A percentile compares a stretch with the other conserved stretches of the same genome.
Conservation (phyloP, 2,888 invertebrate species). For the Parochlus steinenii region DNA sequence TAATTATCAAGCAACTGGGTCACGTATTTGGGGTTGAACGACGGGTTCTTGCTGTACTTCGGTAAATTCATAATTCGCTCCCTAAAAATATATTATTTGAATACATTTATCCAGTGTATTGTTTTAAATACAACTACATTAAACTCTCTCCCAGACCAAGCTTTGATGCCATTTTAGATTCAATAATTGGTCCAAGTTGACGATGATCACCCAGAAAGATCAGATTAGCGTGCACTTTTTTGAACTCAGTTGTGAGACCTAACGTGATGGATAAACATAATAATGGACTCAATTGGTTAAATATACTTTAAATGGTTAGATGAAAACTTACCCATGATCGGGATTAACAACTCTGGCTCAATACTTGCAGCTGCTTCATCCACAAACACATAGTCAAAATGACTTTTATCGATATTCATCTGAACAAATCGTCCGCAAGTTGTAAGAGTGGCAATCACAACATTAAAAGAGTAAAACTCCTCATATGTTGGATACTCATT, state of each 20-base stretch:
- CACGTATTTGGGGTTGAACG: slow-evolving; percentile 40
- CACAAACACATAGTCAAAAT: slow-evolving; percentile 50
- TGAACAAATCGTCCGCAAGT: slow-evolving; percentile 30
- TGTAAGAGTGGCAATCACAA: slow-evolving; percentile 47
- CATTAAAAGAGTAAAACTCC: slow-evolving; percentile 34
- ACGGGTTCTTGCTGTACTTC: slow-evolving; percentile 24
- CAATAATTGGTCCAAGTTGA: slow-evolving; percentile 49
- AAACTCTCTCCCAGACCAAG: slow-evolving; percentile 33
- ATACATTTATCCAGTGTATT: too few species aligned
- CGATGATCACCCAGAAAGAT: slow-evolving; percentile 44
- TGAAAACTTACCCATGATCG: slow-evolving; percentile 27
- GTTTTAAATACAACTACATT: too few species aligned
- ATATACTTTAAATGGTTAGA: neutral
- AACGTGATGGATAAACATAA: too few species aligned
- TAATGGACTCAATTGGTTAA: neutral
- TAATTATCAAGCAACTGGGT: slow-evolving; percentile 61
- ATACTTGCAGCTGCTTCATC: slow-evolving; percentile 62
- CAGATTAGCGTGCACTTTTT: neutral
- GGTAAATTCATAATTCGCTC: slow-evolving; percentile 44
- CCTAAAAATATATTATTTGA: too few species aligned
- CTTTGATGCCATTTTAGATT: slow-evolving; percentile 23
- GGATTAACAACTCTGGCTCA: slow-evolving; percentile 48
- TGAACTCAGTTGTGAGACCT: neutral
- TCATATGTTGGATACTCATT: slow-evolving; percentile 30
- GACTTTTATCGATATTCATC: slow-evolving; percentile 6